Percentiles rank a stretch among this genome's conserved stretches.
Conservation (phyloP, 2,888 invertebrate genomes). For the Arrhopalites spinosus region DNA sequence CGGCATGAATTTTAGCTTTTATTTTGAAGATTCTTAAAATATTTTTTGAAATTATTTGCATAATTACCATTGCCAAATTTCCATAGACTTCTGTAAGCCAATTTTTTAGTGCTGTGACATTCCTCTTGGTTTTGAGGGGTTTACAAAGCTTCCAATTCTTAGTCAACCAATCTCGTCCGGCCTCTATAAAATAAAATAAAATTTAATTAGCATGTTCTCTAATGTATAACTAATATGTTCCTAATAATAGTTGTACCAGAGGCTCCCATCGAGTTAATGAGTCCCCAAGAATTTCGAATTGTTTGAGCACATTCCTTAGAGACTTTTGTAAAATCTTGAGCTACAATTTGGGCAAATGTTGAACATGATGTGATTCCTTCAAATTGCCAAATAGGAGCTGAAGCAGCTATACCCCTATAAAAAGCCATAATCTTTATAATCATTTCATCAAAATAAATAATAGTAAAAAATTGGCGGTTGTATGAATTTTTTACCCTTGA, state of each 20-base stretch:
- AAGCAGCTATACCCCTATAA: slow-evolving; percentile 83
- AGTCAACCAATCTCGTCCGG: slow-evolving; percentile 72
- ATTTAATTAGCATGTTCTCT: background rate
- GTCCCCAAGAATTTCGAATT: slow-evolving; percentile 73
- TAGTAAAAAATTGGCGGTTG: background rate
- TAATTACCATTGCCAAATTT: slow-evolving; percentile 90
- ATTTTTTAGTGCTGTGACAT: slow-evolving; percentile 67
- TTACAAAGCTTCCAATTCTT: slow-evolving; percentile 77
- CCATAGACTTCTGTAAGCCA: slow-evolving; percentile 76
- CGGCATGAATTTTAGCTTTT: too few relatives aligned
- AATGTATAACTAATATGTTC: background rate
- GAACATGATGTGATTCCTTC: slow-evolving; percentile 77
- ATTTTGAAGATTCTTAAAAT: too few relatives aligned
- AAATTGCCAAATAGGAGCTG: slow-evolving; percentile 90
- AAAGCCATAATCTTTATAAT: slow-evolving; percentile 46
- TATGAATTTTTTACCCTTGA: slow-evolving; percentile 65
- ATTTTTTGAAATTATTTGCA: too few relatives aligned
- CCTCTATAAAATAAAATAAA: slow-evolving; percentile 63
- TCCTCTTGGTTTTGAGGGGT: slow-evolving; percentile 66
- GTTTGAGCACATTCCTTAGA: slow-evolving; percentile 70
- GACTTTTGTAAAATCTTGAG: slow-evolving; percentile 71
- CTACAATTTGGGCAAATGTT: slow-evolving; percentile 76
- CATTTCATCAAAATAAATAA: background rate
- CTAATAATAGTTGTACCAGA: slow-evolving; percentile 63
- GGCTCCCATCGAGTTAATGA: slow-evolving; percentile 64